Evolutionary conservation across 2,113 vertebrate genomes (phyloP).

Genomic region (Pontoporia blainvillei): DNA sequence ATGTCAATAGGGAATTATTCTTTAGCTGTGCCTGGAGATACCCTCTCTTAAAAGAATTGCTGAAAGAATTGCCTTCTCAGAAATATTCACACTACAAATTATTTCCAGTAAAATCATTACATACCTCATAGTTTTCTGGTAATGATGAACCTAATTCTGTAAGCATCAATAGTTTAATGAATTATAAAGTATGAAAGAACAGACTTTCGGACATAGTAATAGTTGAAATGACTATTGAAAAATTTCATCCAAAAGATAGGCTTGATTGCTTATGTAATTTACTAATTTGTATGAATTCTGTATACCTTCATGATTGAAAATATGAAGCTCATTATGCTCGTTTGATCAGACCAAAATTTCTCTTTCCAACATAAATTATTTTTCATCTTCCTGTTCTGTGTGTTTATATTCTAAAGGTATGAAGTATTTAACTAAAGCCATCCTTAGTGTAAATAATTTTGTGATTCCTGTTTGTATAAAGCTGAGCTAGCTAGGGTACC

Average conservation of each 20-base stretch:
- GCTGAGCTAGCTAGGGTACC: not conserved
- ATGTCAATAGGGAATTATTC: not conserved
- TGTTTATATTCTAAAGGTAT: not conserved
- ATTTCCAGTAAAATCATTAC: not conserved
- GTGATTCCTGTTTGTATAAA: not conserved
- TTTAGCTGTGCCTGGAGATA: not conserved
- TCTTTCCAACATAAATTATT: not conserved
- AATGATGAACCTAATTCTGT: not conserved
- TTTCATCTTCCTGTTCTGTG: not conserved
- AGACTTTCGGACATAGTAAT: not conserved
- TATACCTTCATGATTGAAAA: not conserved
- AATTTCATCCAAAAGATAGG: not conserved
- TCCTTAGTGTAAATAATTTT: not conserved
- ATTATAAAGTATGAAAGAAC: not conserved
- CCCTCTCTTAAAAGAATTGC: not conserved
- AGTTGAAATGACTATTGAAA: not conserved
- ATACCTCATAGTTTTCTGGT: not conserved
- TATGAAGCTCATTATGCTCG: not conserved
- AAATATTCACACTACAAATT: not conserved
- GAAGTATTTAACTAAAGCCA: not conserved
- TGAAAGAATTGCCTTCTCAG: not conserved
- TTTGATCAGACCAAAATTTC: not conserved
- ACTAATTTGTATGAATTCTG: not conserved
- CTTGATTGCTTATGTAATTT: not conserved
- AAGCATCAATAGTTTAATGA: not conserved